Conservation (phyloP, 1,140 invertebrate genomes). For the Drosophila varians region DNA sequence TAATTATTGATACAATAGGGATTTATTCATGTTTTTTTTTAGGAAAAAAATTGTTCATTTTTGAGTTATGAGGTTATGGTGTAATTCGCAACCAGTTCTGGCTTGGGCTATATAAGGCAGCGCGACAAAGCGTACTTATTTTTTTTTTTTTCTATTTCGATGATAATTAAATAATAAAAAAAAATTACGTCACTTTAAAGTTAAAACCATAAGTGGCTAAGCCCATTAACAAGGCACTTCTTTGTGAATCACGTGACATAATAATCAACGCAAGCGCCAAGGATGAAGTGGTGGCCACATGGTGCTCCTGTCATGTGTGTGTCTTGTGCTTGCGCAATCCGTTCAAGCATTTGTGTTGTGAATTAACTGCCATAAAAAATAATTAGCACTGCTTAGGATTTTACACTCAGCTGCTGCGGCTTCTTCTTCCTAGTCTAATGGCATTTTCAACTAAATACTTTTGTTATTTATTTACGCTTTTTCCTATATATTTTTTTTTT, state of each 20-base stretch:
- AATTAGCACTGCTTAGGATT: conserved; percentile 56
- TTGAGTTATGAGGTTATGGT: too few species aligned
- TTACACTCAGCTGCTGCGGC: conserved; percentile 44
- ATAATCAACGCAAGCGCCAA: neutral
- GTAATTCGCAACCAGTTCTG: too few species aligned
- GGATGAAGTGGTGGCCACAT: neutral
- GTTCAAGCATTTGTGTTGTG: conserved; percentile 28
- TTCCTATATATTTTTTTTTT: neutral
- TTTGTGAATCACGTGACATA: conserved; percentile 1
- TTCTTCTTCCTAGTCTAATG: conserved; percentile 22
- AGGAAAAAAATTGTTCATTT: too few species aligned
- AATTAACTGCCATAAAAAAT: conserved; percentile 27
- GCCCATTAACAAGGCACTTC: neutral
- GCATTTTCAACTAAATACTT: neutral
- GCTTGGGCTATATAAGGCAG: too few species aligned
- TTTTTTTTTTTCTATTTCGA: too few species aligned
- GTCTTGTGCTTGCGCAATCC: conserved; percentile 32
- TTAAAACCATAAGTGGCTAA: neutral
- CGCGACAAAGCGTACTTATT: too few species aligned
- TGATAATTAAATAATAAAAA: too few species aligned
- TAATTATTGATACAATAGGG: too few species aligned
- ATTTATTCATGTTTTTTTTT: too few species aligned
- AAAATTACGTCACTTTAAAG: too few species aligned
- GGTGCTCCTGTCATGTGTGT: conserved; percentile 14
- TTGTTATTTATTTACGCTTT: too few species aligned